Percentiles rank a stretch among this genome's conserved stretches.
Evolutionary conservation across 30 jellyfish, hydroid and myxozoan genomes (phyloP).

Genomic region (Aurelia aurita complex sp. Pacific): DNA sequence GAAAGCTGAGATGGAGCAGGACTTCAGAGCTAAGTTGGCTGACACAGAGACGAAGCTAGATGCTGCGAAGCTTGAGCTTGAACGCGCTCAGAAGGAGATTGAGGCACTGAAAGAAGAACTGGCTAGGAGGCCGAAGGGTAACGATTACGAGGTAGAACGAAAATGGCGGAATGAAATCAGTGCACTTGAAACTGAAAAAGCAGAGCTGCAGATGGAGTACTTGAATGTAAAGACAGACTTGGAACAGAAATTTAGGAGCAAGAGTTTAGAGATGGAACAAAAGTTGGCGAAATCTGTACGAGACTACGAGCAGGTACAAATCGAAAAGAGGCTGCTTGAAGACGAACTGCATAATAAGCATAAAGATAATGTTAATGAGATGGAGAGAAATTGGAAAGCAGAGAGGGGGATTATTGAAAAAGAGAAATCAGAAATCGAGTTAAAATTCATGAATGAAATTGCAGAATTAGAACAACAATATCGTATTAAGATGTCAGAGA

Average conservation of each 20-base stretch:
- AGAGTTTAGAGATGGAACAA: slow-evolving; percentile 81
- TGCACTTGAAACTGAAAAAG: slow-evolving; percentile 79
- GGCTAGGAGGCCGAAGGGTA: slow-evolving; percentile 62
- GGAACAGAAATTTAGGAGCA: slow-evolving; percentile 84
- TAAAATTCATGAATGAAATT: slow-evolving; percentile 82
- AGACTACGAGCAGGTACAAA: slow-evolving; percentile 69
- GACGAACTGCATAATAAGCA: slow-evolving; percentile 75
- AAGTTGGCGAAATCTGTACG: slow-evolving; percentile 69
- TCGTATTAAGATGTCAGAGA: slow-evolving; percentile 90
- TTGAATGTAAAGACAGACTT: slow-evolving; percentile 87
- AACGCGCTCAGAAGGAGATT: slow-evolving; percentile 63
- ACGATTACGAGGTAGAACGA: slow-evolving; percentile 74
- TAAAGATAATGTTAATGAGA: slow-evolving; percentile 46
- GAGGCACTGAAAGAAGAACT: slow-evolving; percentile 61
- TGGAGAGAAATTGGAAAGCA: slow-evolving; percentile 64
- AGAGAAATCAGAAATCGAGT: slow-evolving; percentile 88
- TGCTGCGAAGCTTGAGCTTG: slow-evolving; percentile 38
- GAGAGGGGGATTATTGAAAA: slow-evolving; percentile 68
- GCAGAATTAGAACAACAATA: slow-evolving; percentile 96
- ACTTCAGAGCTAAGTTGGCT: slow-evolving; percentile 76
- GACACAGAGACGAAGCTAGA: slow-evolving; percentile 74
- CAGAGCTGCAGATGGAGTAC: slow-evolving; percentile 87
- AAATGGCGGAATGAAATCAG: slow-evolving; percentile 71
- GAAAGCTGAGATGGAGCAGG: slow-evolving; percentile 94
- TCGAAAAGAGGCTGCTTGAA: slow-evolving; percentile 45